Evolutionary conservation across 2,888 invertebrate species (phyloP).

Genomic region (Clepsis dumicolana): DNA sequence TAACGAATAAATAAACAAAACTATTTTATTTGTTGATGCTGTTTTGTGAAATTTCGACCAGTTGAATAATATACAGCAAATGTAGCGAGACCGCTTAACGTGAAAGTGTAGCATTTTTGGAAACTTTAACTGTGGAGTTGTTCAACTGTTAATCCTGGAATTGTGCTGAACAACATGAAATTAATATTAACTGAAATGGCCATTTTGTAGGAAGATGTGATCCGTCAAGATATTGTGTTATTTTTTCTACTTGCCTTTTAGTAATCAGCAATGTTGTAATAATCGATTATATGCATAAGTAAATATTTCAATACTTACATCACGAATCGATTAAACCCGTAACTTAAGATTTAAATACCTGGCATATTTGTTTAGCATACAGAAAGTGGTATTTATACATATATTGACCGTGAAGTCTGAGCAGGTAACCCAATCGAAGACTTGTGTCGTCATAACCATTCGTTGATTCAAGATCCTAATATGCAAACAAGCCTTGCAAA

Average conservation of each 20-base stretch:
- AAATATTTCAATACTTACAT: background rate
- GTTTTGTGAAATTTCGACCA: background rate
- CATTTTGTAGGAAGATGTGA: background rate
- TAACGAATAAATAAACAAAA: slow-evolving; percentile 8
- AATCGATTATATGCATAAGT: background rate
- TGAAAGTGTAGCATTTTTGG: slow-evolving; percentile 28
- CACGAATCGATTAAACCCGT: background rate
- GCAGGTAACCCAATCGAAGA: slow-evolving; percentile 6
- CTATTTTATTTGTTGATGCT: slow-evolving; percentile 8
- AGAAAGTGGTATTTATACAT: background rate
- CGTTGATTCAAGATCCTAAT: background rate
- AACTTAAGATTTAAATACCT: background rate
- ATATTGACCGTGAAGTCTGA: slow-evolving; percentile 7
- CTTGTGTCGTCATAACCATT: slow-evolving; percentile 2
- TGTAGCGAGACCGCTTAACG: slow-evolving; percentile 18
- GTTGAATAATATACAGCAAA: slow-evolving; percentile 7
- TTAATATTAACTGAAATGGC: background rate
- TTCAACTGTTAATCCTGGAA: slow-evolving; percentile 13
- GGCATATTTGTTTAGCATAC: background rate
- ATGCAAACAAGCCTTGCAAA: background rate
- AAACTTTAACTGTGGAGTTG: slow-evolving; percentile 1
- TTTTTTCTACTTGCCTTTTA: background rate
- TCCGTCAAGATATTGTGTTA: background rate
- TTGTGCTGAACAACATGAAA: background rate
- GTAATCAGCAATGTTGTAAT: too few species aligned